A percentile compares a stretch with the other conserved stretches of the same genome.
These are phyloP conservation scores for Chloropsis hardwickii DNA, from an alignment of 2,113 vertebrate genomes.

Conservation along the genomic window DNA sequence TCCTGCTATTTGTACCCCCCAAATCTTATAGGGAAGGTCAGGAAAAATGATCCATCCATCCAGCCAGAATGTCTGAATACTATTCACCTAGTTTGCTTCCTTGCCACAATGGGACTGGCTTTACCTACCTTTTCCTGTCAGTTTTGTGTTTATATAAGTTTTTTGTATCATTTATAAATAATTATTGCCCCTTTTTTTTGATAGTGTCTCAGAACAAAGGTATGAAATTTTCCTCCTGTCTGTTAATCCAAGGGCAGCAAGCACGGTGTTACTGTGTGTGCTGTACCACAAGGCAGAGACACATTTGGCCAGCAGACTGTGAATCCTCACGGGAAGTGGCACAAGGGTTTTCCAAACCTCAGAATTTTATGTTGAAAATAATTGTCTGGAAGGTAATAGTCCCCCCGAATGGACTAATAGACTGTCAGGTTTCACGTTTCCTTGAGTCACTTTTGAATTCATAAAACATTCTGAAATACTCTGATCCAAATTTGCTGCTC, in stretches of 20 bases:
- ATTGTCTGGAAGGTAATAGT: constrained; percentile 36
- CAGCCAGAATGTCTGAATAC: neutral
- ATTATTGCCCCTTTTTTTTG: neutral
- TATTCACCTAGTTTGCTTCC: neutral
- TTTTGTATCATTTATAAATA: neutral
- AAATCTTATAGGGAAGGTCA: neutral
- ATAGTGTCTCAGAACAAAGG: neutral
- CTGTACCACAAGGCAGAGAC: neutral
- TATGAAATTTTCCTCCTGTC: neutral
- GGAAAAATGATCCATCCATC: neutral
- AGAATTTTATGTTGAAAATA: neutral
- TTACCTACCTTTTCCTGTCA: neutral
- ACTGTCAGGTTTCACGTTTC: neutral
- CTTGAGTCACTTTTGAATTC: neutral
- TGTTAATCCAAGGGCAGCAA: neutral
- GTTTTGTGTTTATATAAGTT: neutral
- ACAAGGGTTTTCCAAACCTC: constrained; percentile 13
- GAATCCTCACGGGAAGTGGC: neutral
- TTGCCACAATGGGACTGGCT: neutral
- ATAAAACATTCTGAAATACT: neutral
- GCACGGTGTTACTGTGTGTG: neutral
- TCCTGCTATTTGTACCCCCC: neutral
- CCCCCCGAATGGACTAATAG: neutral
- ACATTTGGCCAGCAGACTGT: neutral
- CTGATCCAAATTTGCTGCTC: neutral